phyloP scores from a whole-genome alignment of 2,797 vertebrate species.

The Gallinago stenura region DNA sequence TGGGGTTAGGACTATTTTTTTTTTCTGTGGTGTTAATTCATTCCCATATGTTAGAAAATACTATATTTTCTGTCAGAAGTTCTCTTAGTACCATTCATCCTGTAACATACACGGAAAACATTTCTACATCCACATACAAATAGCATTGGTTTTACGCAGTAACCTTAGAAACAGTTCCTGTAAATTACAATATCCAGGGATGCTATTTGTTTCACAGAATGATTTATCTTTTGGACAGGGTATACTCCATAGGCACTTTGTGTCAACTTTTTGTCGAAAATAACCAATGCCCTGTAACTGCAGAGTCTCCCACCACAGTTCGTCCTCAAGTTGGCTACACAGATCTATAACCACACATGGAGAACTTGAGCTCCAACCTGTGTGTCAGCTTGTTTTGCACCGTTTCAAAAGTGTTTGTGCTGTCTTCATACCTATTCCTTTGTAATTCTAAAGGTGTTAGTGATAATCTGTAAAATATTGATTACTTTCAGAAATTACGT shows the following conservation, averaged over 20 bases:
- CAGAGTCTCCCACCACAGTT: background rate
- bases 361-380: background rate
- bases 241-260: background rate
- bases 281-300: background rate
- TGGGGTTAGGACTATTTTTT: background rate
- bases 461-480: background rate
- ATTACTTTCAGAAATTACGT: background rate
- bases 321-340: accelerated
- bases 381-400: background rate
- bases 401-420: background rate
- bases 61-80: background rate
- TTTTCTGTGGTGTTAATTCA: background rate
- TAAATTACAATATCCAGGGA: background rate
- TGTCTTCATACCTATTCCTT: background rate
- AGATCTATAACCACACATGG: background rate
- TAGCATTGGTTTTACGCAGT: background rate
- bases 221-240: background rate
- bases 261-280: background rate
- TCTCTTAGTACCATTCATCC: background rate
- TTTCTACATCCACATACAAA: background rate
- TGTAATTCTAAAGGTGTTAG: background rate
- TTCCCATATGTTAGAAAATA: background rate
- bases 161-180: background rate
- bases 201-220: background rate
- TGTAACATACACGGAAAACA: background rate